These are phyloP conservation scores for Platycheirus albimanus DNA, from an alignment of 2,888 invertebrate genomes.

Conservation along the genomic window DNA sequence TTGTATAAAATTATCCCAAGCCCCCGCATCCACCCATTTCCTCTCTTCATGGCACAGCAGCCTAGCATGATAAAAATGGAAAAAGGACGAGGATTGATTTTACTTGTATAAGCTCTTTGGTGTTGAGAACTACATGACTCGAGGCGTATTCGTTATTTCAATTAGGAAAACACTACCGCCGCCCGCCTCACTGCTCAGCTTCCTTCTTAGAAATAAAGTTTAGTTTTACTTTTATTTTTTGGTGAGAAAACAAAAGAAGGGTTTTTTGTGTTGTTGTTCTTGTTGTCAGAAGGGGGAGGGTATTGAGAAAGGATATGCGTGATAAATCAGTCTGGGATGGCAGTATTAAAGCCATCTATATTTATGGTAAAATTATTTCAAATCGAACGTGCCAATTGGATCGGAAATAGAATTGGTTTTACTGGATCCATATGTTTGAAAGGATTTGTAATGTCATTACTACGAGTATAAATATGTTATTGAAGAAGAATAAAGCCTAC, in stretches of 20 bases:
- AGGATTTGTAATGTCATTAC: background rate
- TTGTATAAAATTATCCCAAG: slow-evolving; percentile 15
- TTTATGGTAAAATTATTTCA: slow-evolving; percentile 59
- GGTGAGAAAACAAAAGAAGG: slow-evolving; percentile 5
- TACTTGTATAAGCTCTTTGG: slow-evolving; percentile 37
- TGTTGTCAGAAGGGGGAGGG: background rate
- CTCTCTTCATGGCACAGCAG: slow-evolving; percentile 6
- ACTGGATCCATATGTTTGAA: slow-evolving; percentile 15
- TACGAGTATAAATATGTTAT: background rate
- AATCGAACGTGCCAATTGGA: slow-evolving; percentile 57
- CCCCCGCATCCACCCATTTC: slow-evolving; percentile 10
- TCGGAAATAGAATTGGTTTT: slow-evolving; percentile 9
- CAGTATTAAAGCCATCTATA: slow-evolving; percentile 29
- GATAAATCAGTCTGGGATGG: slow-evolving; percentile 36
- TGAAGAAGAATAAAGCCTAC: background rate
- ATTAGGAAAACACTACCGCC: slow-evolving; percentile 32
- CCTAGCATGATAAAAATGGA: slow-evolving; percentile 38
- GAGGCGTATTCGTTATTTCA: slow-evolving; percentile 59
- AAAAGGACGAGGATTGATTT: slow-evolving; percentile 65
- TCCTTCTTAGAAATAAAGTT: background rate
- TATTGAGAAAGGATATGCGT: background rate
- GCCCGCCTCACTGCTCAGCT: no score
- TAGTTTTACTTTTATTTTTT: background rate
- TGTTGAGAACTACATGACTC: slow-evolving; percentile 15
- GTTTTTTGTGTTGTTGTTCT: background rate